Conservation (phyloP, 2,888 invertebrate genomes). For the Rhingia rostrata region DNA sequence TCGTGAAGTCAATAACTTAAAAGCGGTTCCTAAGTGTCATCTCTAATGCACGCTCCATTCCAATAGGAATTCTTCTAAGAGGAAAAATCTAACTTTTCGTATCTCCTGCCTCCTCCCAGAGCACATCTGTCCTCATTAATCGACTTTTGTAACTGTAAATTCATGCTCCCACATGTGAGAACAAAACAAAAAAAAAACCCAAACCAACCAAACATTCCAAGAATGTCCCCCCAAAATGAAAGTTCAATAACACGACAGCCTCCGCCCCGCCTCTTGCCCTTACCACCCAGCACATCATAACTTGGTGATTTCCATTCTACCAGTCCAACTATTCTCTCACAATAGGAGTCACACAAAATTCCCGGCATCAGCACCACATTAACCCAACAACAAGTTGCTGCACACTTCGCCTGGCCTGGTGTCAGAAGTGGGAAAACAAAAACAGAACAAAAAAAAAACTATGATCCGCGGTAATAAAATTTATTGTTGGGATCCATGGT, state of each 20-base stretch:
- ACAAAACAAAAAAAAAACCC: neutral
- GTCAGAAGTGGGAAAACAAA: constrained; percentile 35
- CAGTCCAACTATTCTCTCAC: constrained; percentile 39
- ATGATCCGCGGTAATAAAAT: constrained; percentile 72
- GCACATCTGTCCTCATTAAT: neutral
- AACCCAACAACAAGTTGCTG: constrained; percentile 57
- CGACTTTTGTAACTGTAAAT: constrained; percentile 6
- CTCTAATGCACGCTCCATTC: too few species aligned
- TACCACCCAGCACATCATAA: constrained; percentile 31
- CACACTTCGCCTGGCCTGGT: constrained; percentile 37
- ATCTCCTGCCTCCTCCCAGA: neutral
- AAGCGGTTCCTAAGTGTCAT: too few species aligned
- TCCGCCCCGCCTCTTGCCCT: neutral
- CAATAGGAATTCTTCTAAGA: too few species aligned
- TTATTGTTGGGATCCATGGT: constrained; percentile 67
- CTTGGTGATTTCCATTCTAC: constrained; percentile 45
- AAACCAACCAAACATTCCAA: constrained; percentile 45
- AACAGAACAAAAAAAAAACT: constrained; percentile 33
- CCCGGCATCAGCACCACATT: constrained; percentile 46
- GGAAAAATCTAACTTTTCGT: too few species aligned
- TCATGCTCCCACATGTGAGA: constrained; percentile 31
- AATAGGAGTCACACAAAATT: constrained; percentile 52
- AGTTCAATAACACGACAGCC: constrained; percentile 63
- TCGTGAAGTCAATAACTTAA: too few species aligned
- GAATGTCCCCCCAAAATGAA: constrained; percentile 59